phyloP scores from a whole-genome alignment of 2,888 invertebrate species.

The Parnassius glacialis region DNA sequence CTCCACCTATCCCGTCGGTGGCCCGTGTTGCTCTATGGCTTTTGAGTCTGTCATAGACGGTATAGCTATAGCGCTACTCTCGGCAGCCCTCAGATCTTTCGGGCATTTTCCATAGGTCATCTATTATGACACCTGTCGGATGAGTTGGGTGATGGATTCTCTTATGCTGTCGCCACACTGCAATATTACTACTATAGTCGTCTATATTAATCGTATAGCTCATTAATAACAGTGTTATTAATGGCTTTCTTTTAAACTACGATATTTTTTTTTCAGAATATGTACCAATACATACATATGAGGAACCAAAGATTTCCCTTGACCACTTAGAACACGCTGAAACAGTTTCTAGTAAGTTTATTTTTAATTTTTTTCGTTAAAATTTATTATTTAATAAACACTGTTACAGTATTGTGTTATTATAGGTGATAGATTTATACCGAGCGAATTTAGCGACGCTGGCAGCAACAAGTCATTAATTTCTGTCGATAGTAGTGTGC shows the following conservation, averaged over 20 bases:
- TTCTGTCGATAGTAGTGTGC: constrained; percentile 60
- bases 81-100: too few relatives aligned
- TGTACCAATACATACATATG: constrained; percentile 64
- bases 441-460: constrained; percentile 66
- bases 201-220: too few relatives aligned
- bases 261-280: constrained; percentile 52
- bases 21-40: too few relatives aligned
- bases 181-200: too few relatives aligned
- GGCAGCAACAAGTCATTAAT: constrained; percentile 70
- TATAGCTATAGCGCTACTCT: too few relatives aligned
- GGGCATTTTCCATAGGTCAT: too few relatives aligned
- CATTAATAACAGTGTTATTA: too few relatives aligned
- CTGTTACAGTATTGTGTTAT: background rate
- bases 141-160: too few relatives aligned
- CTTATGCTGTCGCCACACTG: too few relatives aligned
- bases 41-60: too few relatives aligned
- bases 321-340: constrained; percentile 64
- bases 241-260: background rate
- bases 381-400: background rate
- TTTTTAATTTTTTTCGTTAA: background rate
- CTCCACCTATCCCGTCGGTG: too few relatives aligned
- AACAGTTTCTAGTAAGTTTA: constrained; percentile 65
- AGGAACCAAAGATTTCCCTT: constrained; percentile 67
- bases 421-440: constrained; percentile 64
- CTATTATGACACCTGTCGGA: too few relatives aligned